Base-by-base conservation (phyloP, 2,888 invertebrate species). In the Ypsolopha sequella region DNA sequence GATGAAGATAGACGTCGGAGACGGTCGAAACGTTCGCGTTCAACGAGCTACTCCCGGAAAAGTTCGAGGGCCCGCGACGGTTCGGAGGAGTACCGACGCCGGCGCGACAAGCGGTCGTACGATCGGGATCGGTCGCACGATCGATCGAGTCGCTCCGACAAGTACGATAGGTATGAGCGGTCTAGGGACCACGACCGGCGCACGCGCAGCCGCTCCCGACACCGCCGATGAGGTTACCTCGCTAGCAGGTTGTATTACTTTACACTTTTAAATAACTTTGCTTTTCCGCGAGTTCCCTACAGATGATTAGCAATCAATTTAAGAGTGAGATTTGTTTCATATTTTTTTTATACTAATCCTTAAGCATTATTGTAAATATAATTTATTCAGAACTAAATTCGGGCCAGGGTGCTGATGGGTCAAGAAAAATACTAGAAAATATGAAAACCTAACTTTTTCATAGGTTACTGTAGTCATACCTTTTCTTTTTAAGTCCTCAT, bases 161-260 rank as follows among this genome's bases (percentile, higher is more conserved):
- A 66, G 62, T 66, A 63, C 66, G 80, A 84, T 76, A 80, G 77
- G 81, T 80, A 84, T 81, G 82, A 79, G 68, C 80, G 84, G 64
- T 68, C 67, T 79, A 80, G 80, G 79, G 79, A 80, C 65, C 61
- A 70, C 70, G 77, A 76, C 59, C 65, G 78, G 51, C 72, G 80
- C 41, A 71, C 76, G 54, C 74, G 79, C 65, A 76, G 76, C 61
- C 71, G 68, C 59, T 59, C 68, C 58, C 68, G 82, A 55, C 79
- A 78, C 53, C 82, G 85, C 55, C 81, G 85, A 62, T 85, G 84
- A 85, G 70, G 75, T 60, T 59, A 76, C 73, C 58, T 51, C 56
- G 56, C 13, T 58, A 60, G 64, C 75, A 86, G 86, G 84, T 86
- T 85, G 86, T 86, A 85, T 70, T 65, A 59, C 9, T 62, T 61